Percentiles rank a stretch among this genome's conserved stretches.
These are phyloP conservation scores for Sylvilagus floridanus DNA, from an alignment of 2,797 vertebrate species.

Conservation along the genomic window DNA sequence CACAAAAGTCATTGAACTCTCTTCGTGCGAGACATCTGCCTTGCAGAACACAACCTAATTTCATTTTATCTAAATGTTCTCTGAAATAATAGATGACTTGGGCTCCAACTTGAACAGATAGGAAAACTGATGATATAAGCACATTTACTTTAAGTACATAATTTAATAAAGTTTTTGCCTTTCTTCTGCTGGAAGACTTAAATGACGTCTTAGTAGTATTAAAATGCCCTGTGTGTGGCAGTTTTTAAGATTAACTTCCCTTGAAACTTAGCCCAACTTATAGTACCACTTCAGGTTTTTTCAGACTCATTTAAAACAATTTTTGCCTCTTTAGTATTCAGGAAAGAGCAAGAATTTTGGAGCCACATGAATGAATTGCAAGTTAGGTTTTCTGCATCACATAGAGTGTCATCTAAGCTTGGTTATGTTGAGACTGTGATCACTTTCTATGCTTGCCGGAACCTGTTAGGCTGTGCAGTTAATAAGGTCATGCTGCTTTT, in stretches of 20 bases:
- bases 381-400: slow-evolving; percentile 13
- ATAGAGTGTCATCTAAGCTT: neutral
- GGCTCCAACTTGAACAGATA: slow-evolving; percentile 25
- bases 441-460: slow-evolving; percentile 54
- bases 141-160: slow-evolving; percentile 55
- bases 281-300: neutral
- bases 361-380: neutral
- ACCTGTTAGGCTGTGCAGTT: slow-evolving; percentile 56
- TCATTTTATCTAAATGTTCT: slow-evolving; percentile 43
- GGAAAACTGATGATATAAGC: slow-evolving; percentile 43
- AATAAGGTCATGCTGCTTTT: slow-evolving; percentile 55
- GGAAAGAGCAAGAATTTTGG: slow-evolving; percentile 8
- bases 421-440: neutral
- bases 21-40: slow-evolving; percentile 24
- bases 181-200: slow-evolving; percentile 51
- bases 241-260: neutral
- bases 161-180: slow-evolving; percentile 52
- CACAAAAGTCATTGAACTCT: slow-evolving; percentile 70
- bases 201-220: neutral
- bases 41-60: slow-evolving; percentile 37
- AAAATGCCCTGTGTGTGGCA: neutral
- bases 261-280: slow-evolving; percentile 13
- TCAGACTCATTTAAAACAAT: slow-evolving; percentile 39
- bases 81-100: slow-evolving; percentile 39
- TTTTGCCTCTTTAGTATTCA: neutral